Base-by-base conservation (phyloP, 2,113 vertebrate species). In the Apistogramma diplotaenia region DNA sequence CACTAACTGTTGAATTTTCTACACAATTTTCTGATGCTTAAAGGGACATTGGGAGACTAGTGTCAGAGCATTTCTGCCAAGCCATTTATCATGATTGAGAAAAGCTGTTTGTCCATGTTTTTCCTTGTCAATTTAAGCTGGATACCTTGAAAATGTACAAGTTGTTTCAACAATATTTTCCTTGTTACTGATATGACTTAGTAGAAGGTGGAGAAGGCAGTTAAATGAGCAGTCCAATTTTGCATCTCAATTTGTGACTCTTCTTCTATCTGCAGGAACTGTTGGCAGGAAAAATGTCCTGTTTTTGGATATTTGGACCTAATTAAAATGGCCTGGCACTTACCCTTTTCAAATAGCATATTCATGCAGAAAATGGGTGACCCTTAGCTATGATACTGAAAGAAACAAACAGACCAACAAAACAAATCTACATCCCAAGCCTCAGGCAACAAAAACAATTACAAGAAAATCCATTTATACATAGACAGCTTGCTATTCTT, bases 391-490 rank as follows among this genome's bases (percentile, higher is more conserved):
- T 89, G 85, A 93, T 87, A 89, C 89, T 79, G 74, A 87, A 61
- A 84, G 80, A 89, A 93, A 93, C 87, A 87, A 89, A 91, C 88
- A 91, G 85, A 62, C 81, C 75, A 74, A 87, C 81, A 86, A 87
- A 91, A 90, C 80, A 85, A 92, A 88, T 90, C 84, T 31, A 18
- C 74, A 86, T 87, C 84, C 60, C 8, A 43, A 79, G 93, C 95
- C 93, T 86, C 60, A 10, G 91, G 94, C 89, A 83, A 91, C 85
- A 94, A 94, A 94, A 93, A 92, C 94, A 94, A 95, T 95, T 94
- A 95, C 89, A 75, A 86, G 89, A 91, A 94, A 94, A 94, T 94
- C 92, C 86, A 94, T 94, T 94, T 93, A 84, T 92, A 93, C 89
- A 93, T 88, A 93, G 83, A 80, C 74, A 79, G 84, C 89, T 87